These are phyloP conservation scores for Poeciliopsis gracilis DNA, from an alignment of 2,797 vertebrate species.

Conservation along the genomic window DNA sequence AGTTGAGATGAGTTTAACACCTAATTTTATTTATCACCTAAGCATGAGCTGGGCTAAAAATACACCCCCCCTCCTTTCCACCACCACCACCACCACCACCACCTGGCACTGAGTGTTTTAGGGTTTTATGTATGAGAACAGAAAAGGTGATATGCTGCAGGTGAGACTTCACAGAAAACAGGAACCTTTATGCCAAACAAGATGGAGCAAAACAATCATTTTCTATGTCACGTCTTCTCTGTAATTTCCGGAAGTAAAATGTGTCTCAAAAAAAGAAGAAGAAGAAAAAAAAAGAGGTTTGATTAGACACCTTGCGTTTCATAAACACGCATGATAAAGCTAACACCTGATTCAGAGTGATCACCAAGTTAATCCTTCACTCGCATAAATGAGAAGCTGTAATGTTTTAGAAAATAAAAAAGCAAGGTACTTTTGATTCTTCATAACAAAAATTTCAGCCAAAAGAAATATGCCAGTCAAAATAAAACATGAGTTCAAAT, in stretches of 20 bases:
- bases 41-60: not conserved
- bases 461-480: not conserved
- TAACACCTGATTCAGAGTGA: not conserved
- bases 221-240: no score
- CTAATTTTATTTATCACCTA: not conserved
- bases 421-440: not conserved
- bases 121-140: not conserved
- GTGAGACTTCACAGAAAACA: not conserved
- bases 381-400: no score
- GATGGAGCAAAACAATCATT: not conserved
- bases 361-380: not conserved
- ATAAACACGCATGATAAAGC: not conserved
- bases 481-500: no score
- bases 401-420: no score
- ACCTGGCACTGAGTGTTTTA: not conserved
- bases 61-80: not conserved
- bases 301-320: not conserved
- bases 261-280: not conserved
- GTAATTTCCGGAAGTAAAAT: not conserved
- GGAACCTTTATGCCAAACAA: not conserved
- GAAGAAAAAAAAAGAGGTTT: not conserved
- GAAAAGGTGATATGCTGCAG: not conserved
- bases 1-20: not conserved
- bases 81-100: no score
- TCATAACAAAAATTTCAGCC: not conserved